phyloP scores from a whole-genome alignment of 2,113 vertebrate genomes.

The Mesembrinibis cayennensis region DNA sequence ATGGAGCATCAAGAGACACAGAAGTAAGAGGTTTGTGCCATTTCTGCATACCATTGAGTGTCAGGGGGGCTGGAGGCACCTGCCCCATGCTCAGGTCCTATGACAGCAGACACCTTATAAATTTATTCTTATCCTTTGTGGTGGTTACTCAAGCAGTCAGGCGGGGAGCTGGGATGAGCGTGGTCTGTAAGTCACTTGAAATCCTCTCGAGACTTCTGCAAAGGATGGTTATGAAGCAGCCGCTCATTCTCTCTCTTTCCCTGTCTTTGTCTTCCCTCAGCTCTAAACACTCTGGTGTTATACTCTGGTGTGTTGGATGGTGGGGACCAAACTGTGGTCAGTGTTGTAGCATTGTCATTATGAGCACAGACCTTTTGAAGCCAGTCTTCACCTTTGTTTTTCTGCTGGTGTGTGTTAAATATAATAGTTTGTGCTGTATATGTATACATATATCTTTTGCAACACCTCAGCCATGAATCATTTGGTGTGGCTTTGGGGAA shows the following conservation, averaged over 20 bases:
- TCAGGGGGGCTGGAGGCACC: background rate
- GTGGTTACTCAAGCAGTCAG: background rate
- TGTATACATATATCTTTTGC: background rate
- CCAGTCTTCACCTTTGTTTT: background rate
- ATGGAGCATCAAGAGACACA: constrained; percentile 38
- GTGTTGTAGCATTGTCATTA: background rate
- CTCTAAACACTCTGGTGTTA: background rate
- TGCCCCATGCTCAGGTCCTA: background rate
- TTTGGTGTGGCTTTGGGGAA: background rate
- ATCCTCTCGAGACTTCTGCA: background rate
- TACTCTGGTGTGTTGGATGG: accelerated
- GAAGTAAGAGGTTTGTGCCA: constrained; percentile 53
- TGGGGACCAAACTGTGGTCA: accelerated
- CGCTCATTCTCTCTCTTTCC: background rate
- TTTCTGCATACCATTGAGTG: constrained; percentile 15
- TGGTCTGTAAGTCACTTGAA: background rate
- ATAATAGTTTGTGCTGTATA: background rate
- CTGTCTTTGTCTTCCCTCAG: background rate
- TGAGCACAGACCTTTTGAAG: background rate
- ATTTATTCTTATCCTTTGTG: background rate
- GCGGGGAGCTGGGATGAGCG: background rate
- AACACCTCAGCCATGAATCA: background rate
- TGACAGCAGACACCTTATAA: background rate
- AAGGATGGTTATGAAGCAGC: background rate
- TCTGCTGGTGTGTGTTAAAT: background rate